Base-by-base conservation (phyloP, 2,797 vertebrate genomes). In the Remorina albescens region DNA sequence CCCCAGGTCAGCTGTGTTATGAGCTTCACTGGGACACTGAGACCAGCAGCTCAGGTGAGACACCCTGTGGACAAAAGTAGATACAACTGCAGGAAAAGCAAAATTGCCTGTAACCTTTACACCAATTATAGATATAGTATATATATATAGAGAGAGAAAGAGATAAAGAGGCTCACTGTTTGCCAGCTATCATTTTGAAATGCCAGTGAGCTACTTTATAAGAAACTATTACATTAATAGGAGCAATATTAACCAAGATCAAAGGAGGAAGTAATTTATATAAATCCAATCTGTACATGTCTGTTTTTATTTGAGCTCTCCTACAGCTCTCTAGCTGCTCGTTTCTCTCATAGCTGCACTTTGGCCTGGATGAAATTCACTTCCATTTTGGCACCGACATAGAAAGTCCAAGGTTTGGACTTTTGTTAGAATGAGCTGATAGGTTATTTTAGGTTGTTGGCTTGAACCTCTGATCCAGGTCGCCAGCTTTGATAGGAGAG, bases 21-120 rank as follows among this genome's bases (percentile, higher is more conserved):
- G 95, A 95, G 60, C 89, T 93, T 30, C 95, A 95, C 36, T 97
- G 97, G 97, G 96, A 97, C 82, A 89, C 92, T 0, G 95, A 96
- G n/a, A 85, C 86, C 13, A 87, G 92, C 82, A 83, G 90, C 92
- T 94, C 94, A 92, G 93, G 94, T 95, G 88, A 93, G 94, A 93
- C 87, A 59, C 67, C 85, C 12, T 65, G 87, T 93, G 93, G 91
- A 54, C 4, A 16, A 0, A 56, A 18, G 6, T 10, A 26, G 25
- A n/a, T 62, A 80, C 55, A 23, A 71, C 80, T 80, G 8, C n/a
- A 53, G 4, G 23, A 10, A 44, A 30, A 60, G 53, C n/a, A 26
- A 18, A 18, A 18, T 7, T 47, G n/a, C 5, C 15, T 41, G 21
- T 49, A 11, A 37, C 23, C 32, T 37, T 26, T n/a, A 25, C 0